Percentiles rank a stretch among this genome's conserved stretches.
Conservation (phyloP, 2,113 vertebrate genomes). For the Xerus inauris region DNA sequence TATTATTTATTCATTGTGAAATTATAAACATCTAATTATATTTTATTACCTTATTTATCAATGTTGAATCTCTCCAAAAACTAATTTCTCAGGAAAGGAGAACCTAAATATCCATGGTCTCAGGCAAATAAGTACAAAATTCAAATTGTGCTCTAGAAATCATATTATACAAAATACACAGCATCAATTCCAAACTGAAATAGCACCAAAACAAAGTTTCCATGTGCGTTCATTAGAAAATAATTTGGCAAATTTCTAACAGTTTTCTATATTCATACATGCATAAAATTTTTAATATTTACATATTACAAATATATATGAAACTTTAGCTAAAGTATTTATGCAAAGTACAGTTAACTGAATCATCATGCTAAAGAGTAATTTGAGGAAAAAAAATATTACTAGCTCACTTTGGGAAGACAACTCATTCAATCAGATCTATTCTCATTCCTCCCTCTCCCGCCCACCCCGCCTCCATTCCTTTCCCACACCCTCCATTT, state of each 20-base stretch:
- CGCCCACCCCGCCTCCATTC: neutral
- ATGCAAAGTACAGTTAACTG: constrained; percentile 25
- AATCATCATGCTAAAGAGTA: constrained; percentile 27
- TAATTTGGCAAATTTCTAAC: constrained; percentile 52
- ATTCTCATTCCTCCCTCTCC: neutral
- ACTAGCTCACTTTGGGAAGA: constrained; percentile 32
- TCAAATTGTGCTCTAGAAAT: constrained; percentile 3
- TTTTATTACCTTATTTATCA: constrained; percentile 75
- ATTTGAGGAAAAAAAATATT: constrained; percentile 6
- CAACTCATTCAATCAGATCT: neutral
- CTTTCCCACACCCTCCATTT: neutral
- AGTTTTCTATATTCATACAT: constrained; percentile 4
- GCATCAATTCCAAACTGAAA: constrained; percentile 37
- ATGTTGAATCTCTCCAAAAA: constrained; percentile 65
- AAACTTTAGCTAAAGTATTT: constrained; percentile 45
- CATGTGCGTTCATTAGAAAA: constrained; percentile 14
- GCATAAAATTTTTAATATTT: constrained; percentile 47
- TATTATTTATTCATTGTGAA: constrained; percentile 77
- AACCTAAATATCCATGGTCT: constrained; percentile 8
- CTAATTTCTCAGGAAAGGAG: constrained; percentile 55
- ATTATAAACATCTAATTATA: constrained; percentile 74
- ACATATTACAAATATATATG: constrained; percentile 34
- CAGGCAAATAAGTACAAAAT: constrained; percentile 36
- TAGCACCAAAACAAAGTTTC: constrained; percentile 39
- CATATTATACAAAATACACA: neutral